These are phyloP conservation scores for Drosophila emarginata DNA, from an alignment of 2,888 invertebrate genomes.

Conservation along the genomic window DNA sequence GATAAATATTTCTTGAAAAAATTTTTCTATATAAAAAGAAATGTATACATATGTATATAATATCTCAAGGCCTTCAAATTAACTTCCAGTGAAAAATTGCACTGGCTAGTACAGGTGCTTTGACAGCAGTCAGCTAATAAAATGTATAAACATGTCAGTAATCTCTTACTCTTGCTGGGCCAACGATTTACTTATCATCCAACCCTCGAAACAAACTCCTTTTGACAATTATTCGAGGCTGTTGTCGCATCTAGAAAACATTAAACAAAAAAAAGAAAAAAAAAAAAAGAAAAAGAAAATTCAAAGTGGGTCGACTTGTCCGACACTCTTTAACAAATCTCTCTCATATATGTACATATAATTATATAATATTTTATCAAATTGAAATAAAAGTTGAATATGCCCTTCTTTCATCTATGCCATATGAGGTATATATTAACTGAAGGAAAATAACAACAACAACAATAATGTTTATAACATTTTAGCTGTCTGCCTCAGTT, in stretches of 20 bases:
- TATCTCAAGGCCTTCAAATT: too few relatives aligned
- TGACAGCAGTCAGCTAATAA: constrained; percentile 1
- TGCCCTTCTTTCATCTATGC: too few relatives aligned
- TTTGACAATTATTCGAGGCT: constrained; percentile 26
- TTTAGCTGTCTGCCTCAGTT: constrained; percentile 16
- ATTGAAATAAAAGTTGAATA: too few relatives aligned
- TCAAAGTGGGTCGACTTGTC: not conserved
- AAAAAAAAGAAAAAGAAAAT: too few relatives aligned
- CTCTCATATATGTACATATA: not conserved
- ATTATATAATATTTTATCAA: too few relatives aligned
- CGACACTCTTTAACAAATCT: not conserved
- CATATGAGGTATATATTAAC: too few relatives aligned
- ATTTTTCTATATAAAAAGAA: too few relatives aligned
- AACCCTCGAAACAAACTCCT: not conserved
- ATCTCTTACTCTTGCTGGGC: too few relatives aligned
- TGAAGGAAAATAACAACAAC: not conserved
- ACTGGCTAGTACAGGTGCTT: not conserved
- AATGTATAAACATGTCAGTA: not conserved
- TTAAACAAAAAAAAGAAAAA: not conserved
- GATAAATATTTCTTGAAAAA: too few relatives aligned
- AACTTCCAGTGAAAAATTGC: too few relatives aligned
- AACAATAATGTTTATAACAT: constrained; percentile 27
- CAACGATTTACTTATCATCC: constrained; percentile 8
- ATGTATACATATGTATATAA: too few relatives aligned
- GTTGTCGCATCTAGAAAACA: constrained; percentile 18